phyloP scores from a whole-genome alignment of 2,113 vertebrate genomes.

The Proteles cristata region DNA sequence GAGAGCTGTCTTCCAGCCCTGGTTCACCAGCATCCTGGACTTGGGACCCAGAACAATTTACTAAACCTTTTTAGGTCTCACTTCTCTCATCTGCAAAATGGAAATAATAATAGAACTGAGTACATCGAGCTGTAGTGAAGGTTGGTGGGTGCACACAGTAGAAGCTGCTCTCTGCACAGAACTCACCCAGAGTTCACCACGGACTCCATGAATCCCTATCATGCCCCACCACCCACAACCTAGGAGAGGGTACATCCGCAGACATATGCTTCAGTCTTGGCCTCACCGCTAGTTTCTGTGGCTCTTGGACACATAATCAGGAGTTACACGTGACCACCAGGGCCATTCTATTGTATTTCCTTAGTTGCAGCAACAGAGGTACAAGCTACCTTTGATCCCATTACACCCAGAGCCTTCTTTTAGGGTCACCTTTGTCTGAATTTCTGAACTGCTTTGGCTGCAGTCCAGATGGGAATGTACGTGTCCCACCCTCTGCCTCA shows the following conservation, averaged over 20 bases:
- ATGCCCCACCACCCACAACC: not conserved
- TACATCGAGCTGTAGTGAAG: not conserved
- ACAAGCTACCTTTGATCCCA: not conserved
- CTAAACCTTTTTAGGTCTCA: not conserved
- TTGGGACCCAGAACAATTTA: not conserved
- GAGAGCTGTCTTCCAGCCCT: not conserved
- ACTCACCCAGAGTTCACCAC: not conserved
- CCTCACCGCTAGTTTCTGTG: not conserved
- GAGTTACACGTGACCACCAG: not conserved
- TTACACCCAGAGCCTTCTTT: not conserved
- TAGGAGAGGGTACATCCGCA: not conserved
- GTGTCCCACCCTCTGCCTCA: not conserved
- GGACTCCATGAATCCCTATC: not conserved
- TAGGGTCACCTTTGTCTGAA: not conserved
- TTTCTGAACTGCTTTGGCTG: not conserved
- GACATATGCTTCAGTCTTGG: not conserved
- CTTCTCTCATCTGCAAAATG: conserved; percentile 8
- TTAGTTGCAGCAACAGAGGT: not conserved
- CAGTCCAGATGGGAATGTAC: not conserved
- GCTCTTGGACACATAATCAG: not conserved
- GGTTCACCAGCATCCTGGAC: not conserved
- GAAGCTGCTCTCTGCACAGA: not conserved
- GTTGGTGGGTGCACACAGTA: not conserved
- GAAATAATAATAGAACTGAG: not conserved
- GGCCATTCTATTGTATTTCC: not conserved